phyloP scores from a whole-genome alignment of 2,888 invertebrate genomes.

The Folsomia candida region DNA sequence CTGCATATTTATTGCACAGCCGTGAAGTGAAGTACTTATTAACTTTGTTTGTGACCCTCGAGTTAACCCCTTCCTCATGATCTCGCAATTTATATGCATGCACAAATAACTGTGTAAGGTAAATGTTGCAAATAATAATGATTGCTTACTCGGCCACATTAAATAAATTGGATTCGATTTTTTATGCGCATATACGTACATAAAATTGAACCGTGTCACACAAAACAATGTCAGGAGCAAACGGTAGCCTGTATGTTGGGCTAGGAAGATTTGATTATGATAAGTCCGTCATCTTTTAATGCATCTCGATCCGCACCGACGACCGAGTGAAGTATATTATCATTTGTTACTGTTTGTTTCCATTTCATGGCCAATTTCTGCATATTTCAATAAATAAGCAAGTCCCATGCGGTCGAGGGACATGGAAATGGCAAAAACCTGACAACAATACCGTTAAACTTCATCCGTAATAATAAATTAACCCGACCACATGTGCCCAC shows the following conservation, averaged over 20 bases:
- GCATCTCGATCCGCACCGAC: too few species aligned
- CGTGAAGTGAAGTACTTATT: not conserved
- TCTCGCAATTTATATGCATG: not conserved
- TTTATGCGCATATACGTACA: not conserved
- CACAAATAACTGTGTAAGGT: too few species aligned
- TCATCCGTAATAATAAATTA: not conserved
- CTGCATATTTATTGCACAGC: too few species aligned
- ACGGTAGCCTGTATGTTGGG: not conserved
- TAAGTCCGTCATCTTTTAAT: not conserved
- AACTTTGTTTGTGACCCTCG: not conserved
- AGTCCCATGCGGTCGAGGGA: not conserved
- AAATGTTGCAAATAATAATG: not conserved
- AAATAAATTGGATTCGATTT: not conserved
- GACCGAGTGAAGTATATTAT: too few species aligned
- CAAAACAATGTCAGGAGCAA: not conserved
- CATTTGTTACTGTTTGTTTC: not conserved
- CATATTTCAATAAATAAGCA: not conserved
- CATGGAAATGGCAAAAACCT: not conserved
- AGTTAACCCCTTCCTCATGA: not conserved
- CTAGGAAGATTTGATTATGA: not conserved
- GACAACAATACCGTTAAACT: not conserved
- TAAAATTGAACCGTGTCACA: not conserved
- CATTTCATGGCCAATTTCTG: not conserved
- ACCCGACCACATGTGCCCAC: not conserved
- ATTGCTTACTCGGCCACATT: not conserved